Base-by-base conservation (phyloP, 2,888 invertebrate species). In the Hemaris fuciformis region DNA sequence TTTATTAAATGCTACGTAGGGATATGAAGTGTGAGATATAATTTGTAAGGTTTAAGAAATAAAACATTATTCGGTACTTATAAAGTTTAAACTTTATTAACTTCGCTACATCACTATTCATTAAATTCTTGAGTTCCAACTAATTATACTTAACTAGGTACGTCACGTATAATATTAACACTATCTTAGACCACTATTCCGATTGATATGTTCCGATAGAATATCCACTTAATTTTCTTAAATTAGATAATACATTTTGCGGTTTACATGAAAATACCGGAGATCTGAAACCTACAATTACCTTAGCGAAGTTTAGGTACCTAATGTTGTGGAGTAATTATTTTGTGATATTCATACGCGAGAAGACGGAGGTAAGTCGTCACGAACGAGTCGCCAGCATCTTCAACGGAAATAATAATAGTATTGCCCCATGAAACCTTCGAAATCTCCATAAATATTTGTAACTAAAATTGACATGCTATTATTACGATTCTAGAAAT, bases 361-460 rank as follows among this genome's bases (percentile, higher is more conserved):
- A 67, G 88, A 92, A 92, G 91, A 87, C 88, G 92, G 85, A 85
- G 91, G 91, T 91, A 87, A 92, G 92, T 92, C 91, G 83, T 79
- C 43, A 63, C 59, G 42, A 61, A 75, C 88, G 84, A 92, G 92
- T 92, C 91, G 85, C 92, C 92, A 91, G 90, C 91, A 87, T 85
- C 91, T 92, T 92, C 91, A 79, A 77, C 72, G 72, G 67, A 68
- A 68, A 68, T 74, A 75, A 79, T 68, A 74, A 74, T 72, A 75
- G 79, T 83, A 83, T 83, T 85, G 84, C 83, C 88, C 85, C 85
- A 77, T 77, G 76, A 83, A 81, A 88, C 83, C 83, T 79, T 84
- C 77, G 72, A 83, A 81, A 77, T 81, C 82, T 86, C 85, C 80
- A 81, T 79, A 77, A 78, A 77, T 76, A 73, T 76, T 77, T 71